Base-by-base conservation (phyloP, 2,888 invertebrate species). In the Kuschelorhynchus macadamiae region DNA sequence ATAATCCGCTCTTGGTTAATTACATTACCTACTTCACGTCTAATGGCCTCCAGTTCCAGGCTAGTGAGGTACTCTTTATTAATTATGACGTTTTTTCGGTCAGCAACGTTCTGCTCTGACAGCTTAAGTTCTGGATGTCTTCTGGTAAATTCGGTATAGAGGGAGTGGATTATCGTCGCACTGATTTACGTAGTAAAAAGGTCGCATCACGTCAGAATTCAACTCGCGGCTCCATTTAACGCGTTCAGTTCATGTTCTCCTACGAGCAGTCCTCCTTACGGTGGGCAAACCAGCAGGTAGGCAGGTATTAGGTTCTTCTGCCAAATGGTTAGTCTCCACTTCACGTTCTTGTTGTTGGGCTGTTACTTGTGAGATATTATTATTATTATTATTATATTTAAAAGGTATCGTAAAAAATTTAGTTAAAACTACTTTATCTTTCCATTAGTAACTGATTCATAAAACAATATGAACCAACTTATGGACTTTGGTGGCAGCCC, bases 161-260 rank as follows among this genome's bases (percentile, higher is more conserved):
- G 39, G 39, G 14, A 39, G 39, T 39, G 39, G 39, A 12, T 25
- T 25, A 7, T 25, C 25, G 25, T 25, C 7, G 25, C 25, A 25
- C 25, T 25, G 25, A 7, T 25, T 25, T 2, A 25, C 25, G 7
- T 25, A 25, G 7, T 25, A 25, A 25, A 25, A 25, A 7, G 2
- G 2, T 39, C 39, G 39, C 39, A 39, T 39, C 4, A 39, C 14
- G 11, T 39, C 39, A 39, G 14, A 12, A 9, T 39, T 2, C 11
- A 39, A 39, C 14, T 39, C 39, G n/a, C 39, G 39, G 2, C 12
- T 39, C 39, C 39, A 39, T 9, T 39, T 39, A n/a, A 39, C 11
- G 11, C 11, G 39, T 39, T 9, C 14, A 12, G 12, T 14, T 2
- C 11, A 4, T 39, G n/a, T 11, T 39, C 39, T 39, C 39, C 39